A percentile compares a stretch with the other conserved stretches of the same genome.
Evolutionary conservation across 53 echinoderm and acorn worm species (phyloP).

Genomic region (Crossaster papposus): DNA sequence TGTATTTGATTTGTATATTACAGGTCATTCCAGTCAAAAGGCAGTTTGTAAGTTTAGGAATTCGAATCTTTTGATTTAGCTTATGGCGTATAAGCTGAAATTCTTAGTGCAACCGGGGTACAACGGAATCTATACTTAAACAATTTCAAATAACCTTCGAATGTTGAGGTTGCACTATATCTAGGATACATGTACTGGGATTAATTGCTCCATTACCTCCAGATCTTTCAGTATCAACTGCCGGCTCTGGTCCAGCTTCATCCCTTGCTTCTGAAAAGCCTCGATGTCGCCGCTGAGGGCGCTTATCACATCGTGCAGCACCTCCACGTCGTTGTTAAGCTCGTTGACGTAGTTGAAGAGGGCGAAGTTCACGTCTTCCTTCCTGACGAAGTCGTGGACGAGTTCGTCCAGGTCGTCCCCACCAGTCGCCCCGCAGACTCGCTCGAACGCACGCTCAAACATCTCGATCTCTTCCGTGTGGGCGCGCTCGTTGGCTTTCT

Average conservation of each 20-base stretch:
- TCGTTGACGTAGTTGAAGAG: constrained; percentile 99
- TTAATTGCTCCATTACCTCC: constrained; percentile 63
- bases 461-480: constrained; percentile 73
- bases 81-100: too few relatives aligned
- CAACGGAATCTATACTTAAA: too few relatives aligned
- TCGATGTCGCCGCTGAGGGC: constrained; percentile 68
- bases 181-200: too few relatives aligned
- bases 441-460: constrained; percentile 71
- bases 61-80: too few relatives aligned
- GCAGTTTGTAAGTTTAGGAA: too few relatives aligned
- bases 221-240: constrained; percentile 81
- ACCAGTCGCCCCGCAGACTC: constrained; percentile 52
- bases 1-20: too few relatives aligned
- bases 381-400: constrained; percentile 82
- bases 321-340: constrained; percentile 83
- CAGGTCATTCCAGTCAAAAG: too few relatives aligned
- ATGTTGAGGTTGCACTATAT: too few relatives aligned
- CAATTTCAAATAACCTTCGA: too few relatives aligned
- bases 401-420: constrained; percentile 77
- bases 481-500: constrained; percentile 58
- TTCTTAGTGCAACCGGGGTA: too few relatives aligned
- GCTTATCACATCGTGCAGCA: constrained; percentile 78
- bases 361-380: constrained; percentile 92
- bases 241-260: constrained; percentile 74
- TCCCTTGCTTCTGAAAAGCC: constrained; percentile 82